Conservation (phyloP, 2,113 vertebrate species). For the Sminthopsis crassicaudata region DNA sequence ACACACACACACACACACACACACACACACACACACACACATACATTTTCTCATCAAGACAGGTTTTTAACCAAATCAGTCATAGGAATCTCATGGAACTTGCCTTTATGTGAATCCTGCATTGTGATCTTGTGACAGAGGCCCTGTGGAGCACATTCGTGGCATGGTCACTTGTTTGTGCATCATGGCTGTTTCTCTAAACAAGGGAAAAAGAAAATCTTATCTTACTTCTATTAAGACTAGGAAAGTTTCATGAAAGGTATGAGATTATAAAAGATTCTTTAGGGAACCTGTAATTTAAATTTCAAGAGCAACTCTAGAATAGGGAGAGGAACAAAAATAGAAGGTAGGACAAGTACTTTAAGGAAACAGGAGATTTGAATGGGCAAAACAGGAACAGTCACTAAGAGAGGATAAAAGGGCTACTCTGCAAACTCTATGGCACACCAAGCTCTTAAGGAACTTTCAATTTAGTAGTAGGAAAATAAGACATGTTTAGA, state of each 20-base stretch:
- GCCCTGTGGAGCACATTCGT: not conserved
- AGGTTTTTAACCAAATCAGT: not conserved
- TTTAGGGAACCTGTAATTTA: not conserved
- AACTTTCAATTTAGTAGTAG: not conserved
- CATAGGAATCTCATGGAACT: not conserved
- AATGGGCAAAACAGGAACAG: not conserved
- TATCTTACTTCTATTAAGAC: not conserved
- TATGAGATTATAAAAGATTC: not conserved
- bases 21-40: not conserved
- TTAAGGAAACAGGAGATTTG: not conserved
- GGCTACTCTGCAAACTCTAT: not conserved
- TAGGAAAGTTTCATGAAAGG: not conserved
- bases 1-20: not conserved
- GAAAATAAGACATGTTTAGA: not conserved
- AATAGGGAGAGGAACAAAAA: not conserved
- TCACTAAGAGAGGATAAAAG: not conserved
- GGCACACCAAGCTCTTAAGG: not conserved
- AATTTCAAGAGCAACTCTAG: not conserved
- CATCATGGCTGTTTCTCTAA: not conserved
- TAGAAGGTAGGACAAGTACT: not conserved
- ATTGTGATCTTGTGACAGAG: constrained; percentile 12
- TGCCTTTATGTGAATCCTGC: not conserved
- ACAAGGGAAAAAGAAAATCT: not conserved
- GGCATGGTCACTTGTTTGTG: not conserved
- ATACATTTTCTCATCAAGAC: not conserved